Evolutionary conservation across 64 coral and sea anemone species (phyloP).

Genomic region (Cladopsammia gracilis): DNA sequence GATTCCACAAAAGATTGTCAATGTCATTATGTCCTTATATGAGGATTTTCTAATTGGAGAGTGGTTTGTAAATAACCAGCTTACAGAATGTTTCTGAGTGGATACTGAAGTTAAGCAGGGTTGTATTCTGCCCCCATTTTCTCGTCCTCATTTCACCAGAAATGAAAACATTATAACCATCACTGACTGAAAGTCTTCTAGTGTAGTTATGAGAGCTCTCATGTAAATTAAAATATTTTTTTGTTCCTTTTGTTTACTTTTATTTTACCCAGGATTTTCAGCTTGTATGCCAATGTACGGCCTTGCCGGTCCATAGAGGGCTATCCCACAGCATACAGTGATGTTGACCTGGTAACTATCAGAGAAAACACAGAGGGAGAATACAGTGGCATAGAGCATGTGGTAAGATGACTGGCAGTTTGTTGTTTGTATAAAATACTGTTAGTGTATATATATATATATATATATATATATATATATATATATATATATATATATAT

Average conservation of each 20-base stretch:
- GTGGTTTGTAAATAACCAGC: no score
- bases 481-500: no score
- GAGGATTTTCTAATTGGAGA: no score
- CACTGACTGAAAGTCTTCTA: neutral
- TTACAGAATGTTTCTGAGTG: no score
- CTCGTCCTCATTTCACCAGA: no score
- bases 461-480: no score
- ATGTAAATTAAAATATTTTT: no score
- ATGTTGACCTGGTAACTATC: constrained; percentile 93
- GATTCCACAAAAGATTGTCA: no score
- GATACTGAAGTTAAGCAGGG: no score
- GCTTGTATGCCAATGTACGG: constrained; percentile 94
- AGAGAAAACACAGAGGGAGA: constrained; percentile 98
- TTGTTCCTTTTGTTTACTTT: neutral
- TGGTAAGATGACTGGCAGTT: constrained; percentile 64
- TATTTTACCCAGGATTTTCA: constrained; percentile 73
- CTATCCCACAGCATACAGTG: constrained; percentile 88
- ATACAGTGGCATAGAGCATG: constrained; percentile 97
- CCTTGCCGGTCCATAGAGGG: constrained; percentile 95
- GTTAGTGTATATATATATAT: neutral
- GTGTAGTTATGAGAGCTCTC: neutral
- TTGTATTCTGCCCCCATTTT: no score
- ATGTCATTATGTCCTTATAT: no score
- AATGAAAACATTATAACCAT: no score
- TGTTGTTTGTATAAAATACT: neutral